Evolutionary conservation across 2,113 vertebrate species (phyloP).

Genomic region (Phainopepla nitens): DNA sequence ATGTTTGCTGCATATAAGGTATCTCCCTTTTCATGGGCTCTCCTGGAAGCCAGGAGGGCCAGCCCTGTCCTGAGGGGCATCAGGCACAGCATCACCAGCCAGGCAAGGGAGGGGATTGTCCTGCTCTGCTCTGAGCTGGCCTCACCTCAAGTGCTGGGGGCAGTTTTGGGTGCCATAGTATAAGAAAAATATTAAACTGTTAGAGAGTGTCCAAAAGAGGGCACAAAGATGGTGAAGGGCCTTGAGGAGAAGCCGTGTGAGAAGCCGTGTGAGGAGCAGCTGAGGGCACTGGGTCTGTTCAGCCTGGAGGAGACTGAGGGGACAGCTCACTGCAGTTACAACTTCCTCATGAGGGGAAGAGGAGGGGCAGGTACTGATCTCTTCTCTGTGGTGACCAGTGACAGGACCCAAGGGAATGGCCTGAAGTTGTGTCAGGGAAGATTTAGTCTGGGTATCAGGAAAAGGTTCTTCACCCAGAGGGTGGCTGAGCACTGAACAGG

Average conservation of each 20-base stretch:
- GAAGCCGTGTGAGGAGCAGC: accelerated
- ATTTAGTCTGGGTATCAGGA: background rate
- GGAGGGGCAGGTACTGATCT: background rate
- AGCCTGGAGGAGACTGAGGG: background rate
- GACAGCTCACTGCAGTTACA: background rate
- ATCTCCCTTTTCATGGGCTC: background rate
- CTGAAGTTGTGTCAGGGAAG: background rate
- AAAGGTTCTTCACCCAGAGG: background rate
- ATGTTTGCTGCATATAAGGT: background rate
- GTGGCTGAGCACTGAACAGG: background rate
- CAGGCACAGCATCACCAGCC: accelerated
- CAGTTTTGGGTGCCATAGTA: accelerated
- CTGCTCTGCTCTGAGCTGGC: background rate
- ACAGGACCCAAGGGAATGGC: accelerated
- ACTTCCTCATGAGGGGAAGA: accelerated
- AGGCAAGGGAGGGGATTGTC: background rate
- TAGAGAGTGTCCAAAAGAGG: background rate
- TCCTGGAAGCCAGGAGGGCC: background rate
- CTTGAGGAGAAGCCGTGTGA: accelerated
- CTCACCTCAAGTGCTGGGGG: background rate
- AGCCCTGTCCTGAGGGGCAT: accelerated
- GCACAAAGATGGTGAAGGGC: background rate
- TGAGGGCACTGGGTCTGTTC: background rate
- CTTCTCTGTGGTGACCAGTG: background rate
- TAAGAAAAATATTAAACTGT: background rate